Evolutionary conservation across 2,888 invertebrate genomes (phyloP), one percentile per base, ranked within the genome.

Genomic region (Seladonia tumulorum): DNA sequence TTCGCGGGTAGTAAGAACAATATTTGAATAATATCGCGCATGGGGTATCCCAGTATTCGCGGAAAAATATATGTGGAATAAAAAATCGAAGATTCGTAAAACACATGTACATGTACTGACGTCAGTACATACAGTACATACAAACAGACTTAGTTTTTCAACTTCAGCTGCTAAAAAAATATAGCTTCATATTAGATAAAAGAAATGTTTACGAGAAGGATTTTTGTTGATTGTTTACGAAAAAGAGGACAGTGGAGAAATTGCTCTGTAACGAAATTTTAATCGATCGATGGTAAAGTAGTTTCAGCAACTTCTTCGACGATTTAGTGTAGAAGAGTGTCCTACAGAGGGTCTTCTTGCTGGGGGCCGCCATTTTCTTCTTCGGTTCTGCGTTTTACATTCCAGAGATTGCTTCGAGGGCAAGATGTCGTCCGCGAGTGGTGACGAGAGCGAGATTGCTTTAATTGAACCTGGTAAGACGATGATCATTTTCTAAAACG

Each of bases 351-450:
- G 78, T 45, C 42, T 57, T 39, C 53, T 53, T 29, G 16, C 66
- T 42, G 45, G 25, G 25, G 68, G 76, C 68, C 89, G 90, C 88
- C 90, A 90, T 90, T 87, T 88, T 90, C 79, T 78, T 78, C 75
- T 42, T 71, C 76, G 83, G 82, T 90, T 88, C 82, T 90, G 81
- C 86, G 89, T 79, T 87, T 86, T 82, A 90, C 90, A 89, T 89
- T 87, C 83, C 89, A 86, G 85, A 83, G 79, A 87, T 82, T 86
- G 71, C 71, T 79, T 81, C 73, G 71, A 81, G 73, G 22, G 82
- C 77, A 87, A 85, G 47, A 94, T 94, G 94, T 94, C 94, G 91
- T 94, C 94, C 83, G 90, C 93, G 85, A 94, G 94, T 90, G 94
- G 94, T 90, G 94, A 94, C 85, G 94, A 94, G 80, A 93, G 82